Evolutionary conservation across 2,888 invertebrate species (phyloP).

Genomic region (Phytoseiulus persimilis): DNA sequence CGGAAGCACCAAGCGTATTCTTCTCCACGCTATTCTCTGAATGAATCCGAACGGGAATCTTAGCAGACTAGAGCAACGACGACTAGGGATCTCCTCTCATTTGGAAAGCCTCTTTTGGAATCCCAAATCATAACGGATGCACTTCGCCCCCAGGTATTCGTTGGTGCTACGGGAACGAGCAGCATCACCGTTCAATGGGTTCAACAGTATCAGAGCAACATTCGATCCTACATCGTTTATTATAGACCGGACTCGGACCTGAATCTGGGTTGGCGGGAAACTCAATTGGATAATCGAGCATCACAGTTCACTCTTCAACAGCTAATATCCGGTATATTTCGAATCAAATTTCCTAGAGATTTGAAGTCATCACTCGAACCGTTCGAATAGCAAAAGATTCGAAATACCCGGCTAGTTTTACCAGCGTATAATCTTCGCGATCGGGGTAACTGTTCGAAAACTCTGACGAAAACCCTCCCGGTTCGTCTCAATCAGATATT

Average conservation of each 20-base stretch:
- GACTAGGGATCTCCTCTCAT: too few relatives aligned
- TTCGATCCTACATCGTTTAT: neutral
- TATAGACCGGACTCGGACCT: conserved; percentile 25
- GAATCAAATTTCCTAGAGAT: too few relatives aligned
- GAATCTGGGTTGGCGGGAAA: conserved; percentile 26
- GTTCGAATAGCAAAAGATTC: too few relatives aligned
- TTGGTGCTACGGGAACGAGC: conserved; percentile 18
- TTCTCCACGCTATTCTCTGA: too few relatives aligned
- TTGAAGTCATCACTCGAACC: too few relatives aligned
- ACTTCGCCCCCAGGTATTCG: neutral
- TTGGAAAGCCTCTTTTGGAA: too few relatives aligned
- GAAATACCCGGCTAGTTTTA: too few relatives aligned
- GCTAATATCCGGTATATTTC: conserved; percentile 5
- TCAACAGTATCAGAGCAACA: neutral
- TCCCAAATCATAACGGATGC: too few relatives aligned
- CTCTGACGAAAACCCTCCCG: neutral
- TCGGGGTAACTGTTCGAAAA: neutral
- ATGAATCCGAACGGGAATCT: too few relatives aligned
- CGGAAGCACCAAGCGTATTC: too few relatives aligned
- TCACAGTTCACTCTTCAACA: conserved; percentile 9
- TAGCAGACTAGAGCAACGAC: too few relatives aligned
- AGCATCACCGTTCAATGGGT: conserved; percentile 32
- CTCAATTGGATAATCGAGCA: conserved; percentile 15
- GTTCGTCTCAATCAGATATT: neutral
- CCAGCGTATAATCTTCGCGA: too few relatives aligned